These are phyloP conservation scores for Perognathus longimembris DNA, from an alignment of 2,113 vertebrate species.

Conservation along the genomic window DNA sequence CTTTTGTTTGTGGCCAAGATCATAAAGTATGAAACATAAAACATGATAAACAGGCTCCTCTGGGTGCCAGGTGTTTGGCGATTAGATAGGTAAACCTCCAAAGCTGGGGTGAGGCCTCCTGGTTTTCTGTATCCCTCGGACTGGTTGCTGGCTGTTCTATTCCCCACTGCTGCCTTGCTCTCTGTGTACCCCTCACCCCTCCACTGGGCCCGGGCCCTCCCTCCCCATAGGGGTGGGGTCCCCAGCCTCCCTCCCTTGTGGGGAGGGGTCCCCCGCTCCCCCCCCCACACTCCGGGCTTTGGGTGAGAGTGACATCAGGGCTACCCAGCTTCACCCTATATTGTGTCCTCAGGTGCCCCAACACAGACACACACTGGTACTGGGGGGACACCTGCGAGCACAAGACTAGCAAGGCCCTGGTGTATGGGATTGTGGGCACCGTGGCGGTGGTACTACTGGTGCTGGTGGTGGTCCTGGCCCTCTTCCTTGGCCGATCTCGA, in stretches of 20 bases:
- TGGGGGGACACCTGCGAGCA: slow-evolving; percentile 41
- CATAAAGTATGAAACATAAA: not conserved
- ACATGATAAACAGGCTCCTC: not conserved
- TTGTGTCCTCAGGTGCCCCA: not conserved
- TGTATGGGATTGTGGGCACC: not conserved
- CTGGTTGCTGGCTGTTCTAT: not conserved
- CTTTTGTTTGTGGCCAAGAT: not conserved
- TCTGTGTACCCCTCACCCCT: rapidly evolving
- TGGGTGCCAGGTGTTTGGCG: not conserved
- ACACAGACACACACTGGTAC: slow-evolving; percentile 1
- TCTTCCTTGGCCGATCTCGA: not conserved
- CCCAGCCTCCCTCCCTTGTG: not conserved
- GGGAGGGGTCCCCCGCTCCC: not conserved
- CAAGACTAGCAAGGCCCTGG: not conserved
- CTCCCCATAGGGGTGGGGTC: too few relatives aligned
- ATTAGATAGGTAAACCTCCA: not conserved
- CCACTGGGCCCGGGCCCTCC: not conserved
- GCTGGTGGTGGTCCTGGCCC: not conserved
- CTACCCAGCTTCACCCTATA: not conserved
- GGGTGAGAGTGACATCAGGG: not conserved
- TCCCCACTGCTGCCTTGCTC: not conserved
- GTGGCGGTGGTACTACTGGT: not conserved
- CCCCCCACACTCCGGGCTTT: too few relatives aligned
- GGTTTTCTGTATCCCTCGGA: not conserved
- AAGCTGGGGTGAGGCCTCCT: rapidly evolving